phyloP scores from a whole-genome alignment of 2,113 vertebrate species.

The Clarias gariepinus region DNA sequence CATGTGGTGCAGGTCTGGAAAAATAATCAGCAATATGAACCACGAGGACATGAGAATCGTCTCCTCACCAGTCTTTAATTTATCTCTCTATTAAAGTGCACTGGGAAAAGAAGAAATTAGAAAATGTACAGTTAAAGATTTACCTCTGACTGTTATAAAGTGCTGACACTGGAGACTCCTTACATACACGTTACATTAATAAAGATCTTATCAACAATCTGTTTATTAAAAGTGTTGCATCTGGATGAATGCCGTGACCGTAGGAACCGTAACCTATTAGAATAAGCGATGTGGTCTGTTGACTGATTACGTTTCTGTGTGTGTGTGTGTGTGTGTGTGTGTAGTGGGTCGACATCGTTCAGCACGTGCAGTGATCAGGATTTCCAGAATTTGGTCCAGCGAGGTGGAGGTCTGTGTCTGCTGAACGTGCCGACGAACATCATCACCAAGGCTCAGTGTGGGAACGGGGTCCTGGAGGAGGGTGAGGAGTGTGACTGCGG shows the following conservation, averaged over 20 bases:
- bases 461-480: slow-evolving; percentile 78
- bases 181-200: too few species aligned
- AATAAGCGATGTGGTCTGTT: neutral
- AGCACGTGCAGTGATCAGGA: slow-evolving; percentile 78
- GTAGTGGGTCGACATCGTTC: slow-evolving; percentile 74
- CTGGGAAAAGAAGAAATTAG: too few species aligned
- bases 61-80: too few species aligned
- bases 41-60: too few species aligned
- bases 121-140: too few species aligned
- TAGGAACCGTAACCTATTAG: too few species aligned
- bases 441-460: slow-evolving; percentile 74
- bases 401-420: slow-evolving; percentile 80
- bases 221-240: too few species aligned
- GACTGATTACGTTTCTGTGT: slow-evolving; percentile 14
- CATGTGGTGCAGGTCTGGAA: neutral
- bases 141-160: too few species aligned
- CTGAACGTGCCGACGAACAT: slow-evolving; percentile 77
- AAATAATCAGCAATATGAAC: neutral
- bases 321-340: neutral
- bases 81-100: too few species aligned
- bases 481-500: slow-evolving; percentile 88
- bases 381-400: slow-evolving; percentile 76
- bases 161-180: too few species aligned
- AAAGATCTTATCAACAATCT: too few species aligned
- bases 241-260: too few species aligned